A percentile compares a stretch with the other conserved stretches of the same genome.
phyloP scores from a whole-genome alignment of 2,888 invertebrate genomes.

The Philereme vetulata region DNA sequence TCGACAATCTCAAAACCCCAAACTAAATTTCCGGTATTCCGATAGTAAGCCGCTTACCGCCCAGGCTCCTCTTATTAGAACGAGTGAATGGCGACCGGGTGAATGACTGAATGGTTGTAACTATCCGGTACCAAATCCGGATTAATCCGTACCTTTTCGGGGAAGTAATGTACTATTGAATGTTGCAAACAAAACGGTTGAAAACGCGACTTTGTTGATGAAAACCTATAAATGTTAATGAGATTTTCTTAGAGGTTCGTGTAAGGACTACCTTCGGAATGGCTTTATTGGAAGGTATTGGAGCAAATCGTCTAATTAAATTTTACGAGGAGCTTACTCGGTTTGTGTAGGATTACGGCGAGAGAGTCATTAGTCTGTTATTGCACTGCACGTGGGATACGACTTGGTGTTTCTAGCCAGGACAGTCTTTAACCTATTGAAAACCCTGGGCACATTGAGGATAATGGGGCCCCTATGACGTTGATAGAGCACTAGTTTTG shows the following conservation, averaged over 20 bases:
- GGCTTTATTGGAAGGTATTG: constrained; percentile 21
- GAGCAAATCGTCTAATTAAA: constrained; percentile 24
- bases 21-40: constrained; percentile 61
- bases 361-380: constrained; percentile 10
- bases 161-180: constrained; percentile 51
- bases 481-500: too few species aligned
- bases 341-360: constrained; percentile 14
- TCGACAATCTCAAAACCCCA: constrained; percentile 50
- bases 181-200: constrained; percentile 39
- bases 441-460: too few species aligned
- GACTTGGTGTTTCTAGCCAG: too few species aligned
- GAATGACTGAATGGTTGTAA: constrained; percentile 57
- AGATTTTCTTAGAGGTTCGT: constrained; percentile 37
- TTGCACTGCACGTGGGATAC: too few species aligned
- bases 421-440: too few species aligned
- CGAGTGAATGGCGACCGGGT: constrained; percentile 52
- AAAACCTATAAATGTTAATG: constrained; percentile 49
- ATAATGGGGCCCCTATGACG: too few species aligned
- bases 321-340: constrained; percentile 30
- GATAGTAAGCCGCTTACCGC: constrained; percentile 64
- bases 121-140: constrained; percentile 32
- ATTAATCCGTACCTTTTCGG: constrained; percentile 41
- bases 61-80: constrained; percentile 53
- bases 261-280: constrained; percentile 15
- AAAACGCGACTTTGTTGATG: constrained; percentile 39